Evolutionary conservation across 1,140 invertebrate species (phyloP).

Genomic region (Caenorhabditis remanei): DNA sequence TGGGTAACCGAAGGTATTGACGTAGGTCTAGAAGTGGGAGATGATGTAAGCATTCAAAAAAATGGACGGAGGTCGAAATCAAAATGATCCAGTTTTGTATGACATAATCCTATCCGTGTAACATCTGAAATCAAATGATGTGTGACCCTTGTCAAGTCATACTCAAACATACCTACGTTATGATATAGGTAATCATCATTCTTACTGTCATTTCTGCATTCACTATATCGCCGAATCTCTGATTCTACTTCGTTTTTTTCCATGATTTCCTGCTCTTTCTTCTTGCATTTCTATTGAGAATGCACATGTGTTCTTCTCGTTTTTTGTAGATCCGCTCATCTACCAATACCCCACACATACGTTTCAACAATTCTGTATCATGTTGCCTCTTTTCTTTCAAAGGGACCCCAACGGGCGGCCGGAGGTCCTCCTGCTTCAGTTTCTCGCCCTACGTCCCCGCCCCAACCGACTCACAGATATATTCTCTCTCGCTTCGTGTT

Average conservation of each 20-base stretch:
- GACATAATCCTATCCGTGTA: no score
- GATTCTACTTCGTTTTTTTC: no score
- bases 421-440: slow-evolving; percentile 41
- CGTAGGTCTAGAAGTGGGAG: not conserved
- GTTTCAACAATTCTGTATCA: slow-evolving; percentile 48
- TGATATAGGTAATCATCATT: no score
- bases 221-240: no score
- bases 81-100: no score
- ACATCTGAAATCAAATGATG: no score
- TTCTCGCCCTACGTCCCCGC: slow-evolving; percentile 24
- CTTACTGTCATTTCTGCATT: no score
- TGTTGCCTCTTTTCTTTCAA: not conserved
- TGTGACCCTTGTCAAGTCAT: no score
- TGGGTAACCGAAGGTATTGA: not conserved
- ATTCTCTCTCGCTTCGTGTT: not conserved
- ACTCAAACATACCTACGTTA: no score
- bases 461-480: not conserved
- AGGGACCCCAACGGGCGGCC: not conserved
- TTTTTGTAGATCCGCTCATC: not conserved
- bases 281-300: not conserved
- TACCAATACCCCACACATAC: slow-evolving; percentile 15
- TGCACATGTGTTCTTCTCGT: slow-evolving; percentile 42
- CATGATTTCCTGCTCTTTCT: not conserved
- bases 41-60: not conserved
- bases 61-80: not conserved